Conservation (phyloP, 2,797 vertebrate species). For the Anomalospiza imberbis region DNA sequence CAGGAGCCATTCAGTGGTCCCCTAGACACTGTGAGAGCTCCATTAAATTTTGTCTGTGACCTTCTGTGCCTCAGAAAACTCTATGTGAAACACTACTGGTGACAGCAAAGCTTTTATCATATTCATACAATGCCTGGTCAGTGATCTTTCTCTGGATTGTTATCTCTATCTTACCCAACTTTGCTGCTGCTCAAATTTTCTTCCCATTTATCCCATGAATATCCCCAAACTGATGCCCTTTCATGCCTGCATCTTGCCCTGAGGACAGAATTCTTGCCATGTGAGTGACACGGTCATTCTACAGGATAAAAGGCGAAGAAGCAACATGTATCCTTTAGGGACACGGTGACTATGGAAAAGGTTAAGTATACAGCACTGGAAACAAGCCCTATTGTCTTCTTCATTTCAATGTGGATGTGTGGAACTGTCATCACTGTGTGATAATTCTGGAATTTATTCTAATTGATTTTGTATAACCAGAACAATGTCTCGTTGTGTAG, state of each 20-base stretch:
- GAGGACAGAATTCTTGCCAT: neutral
- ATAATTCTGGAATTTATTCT: conserved; percentile 29
- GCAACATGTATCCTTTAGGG: neutral
- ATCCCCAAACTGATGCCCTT: neutral
- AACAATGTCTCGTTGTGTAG: neutral
- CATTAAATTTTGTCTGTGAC: neutral
- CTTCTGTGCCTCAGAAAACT: neutral
- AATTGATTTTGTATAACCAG: neutral
- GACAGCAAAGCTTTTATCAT: neutral
- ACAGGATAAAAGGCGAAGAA: neutral
- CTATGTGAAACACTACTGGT: neutral
- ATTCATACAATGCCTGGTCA: no score
- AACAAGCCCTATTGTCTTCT: neutral
- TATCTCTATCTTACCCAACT: neutral
- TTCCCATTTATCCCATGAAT: neutral
- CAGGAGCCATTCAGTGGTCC: neutral
- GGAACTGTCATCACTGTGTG: neutral
- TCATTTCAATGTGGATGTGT: neutral
- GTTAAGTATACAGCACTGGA: neutral
- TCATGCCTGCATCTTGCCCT: neutral
- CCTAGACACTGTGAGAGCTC: neutral
- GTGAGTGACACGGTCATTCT: neutral
- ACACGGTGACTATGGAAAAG: neutral
- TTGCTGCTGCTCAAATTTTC: neutral
- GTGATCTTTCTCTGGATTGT: neutral